Base-by-base conservation (phyloP, 1,140 invertebrate genomes). In the Nymphalis io region DNA sequence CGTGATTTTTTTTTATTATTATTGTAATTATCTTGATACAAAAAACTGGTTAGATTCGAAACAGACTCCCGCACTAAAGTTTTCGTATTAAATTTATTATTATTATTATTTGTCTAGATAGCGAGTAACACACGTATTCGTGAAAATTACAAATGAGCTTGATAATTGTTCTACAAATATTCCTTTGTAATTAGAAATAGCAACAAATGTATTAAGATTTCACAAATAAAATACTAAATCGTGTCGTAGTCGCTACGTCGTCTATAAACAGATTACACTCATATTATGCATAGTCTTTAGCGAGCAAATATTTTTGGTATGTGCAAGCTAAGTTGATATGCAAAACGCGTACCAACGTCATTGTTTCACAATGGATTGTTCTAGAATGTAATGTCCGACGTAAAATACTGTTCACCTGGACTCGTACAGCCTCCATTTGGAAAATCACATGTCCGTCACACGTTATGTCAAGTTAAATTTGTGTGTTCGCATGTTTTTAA, bases 321-420 rank as follows among this genome's bases (percentile, higher is more conserved):
- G 75, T 77, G 71, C 78, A 74, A 62, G 62, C 68, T 63, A 76
- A 60, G 74, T 80, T 79, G 68, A 73, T 79, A 81, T 80, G 70
- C 76, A 70, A 78, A 79, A 76, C 68, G 71, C 80, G 78, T 79
- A 57, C 66, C 55, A 55, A 64, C 69, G 69, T 82, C 79, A 81
- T 83, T 82, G 81, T 83, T 74, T 68, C 70, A 66, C 68, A 69
- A 75, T 51, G 72, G 76, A 79, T 69, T 70, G 74, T 83, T 79
- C 78, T 76, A 75, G 80, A 81, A 80, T 72, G 74, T 70, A 69
- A 75, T 69, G 73, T 72, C 46, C 48, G 64, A 70, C 57, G 71
- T 70, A 75, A 78, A 78, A 70, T 66, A 74, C 67, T 55, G 18
- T 4, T 16, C 48, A 51, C 48, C 23, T 27, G 20, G 51, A 21